These are phyloP conservation scores for Arrhamphus sclerolepis DNA, from an alignment of 2,797 vertebrate species.

Conservation along the genomic window DNA sequence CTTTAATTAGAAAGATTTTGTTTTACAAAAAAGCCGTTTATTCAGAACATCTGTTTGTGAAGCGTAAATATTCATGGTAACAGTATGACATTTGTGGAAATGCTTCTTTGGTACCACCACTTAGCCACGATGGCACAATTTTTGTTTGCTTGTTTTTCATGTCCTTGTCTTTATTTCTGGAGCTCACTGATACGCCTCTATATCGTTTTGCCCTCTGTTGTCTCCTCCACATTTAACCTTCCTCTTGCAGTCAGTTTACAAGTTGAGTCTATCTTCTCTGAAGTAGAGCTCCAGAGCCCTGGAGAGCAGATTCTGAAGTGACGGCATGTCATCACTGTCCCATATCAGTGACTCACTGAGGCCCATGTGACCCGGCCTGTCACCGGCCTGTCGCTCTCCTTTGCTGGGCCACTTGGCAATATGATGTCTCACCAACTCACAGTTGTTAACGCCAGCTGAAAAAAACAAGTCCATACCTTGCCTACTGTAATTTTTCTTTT, in stretches of 20 bases:
- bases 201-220: constrained; percentile 31
- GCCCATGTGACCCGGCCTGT: constrained; percentile 71
- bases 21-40: too few species aligned
- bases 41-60: too few species aligned
- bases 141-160: neutral
- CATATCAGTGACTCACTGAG: constrained; percentile 76
- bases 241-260: constrained; percentile 22
- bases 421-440: constrained; percentile 39
- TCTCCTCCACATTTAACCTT: constrained; percentile 40
- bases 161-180: constrained; percentile 16
- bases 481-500: constrained; percentile 4
- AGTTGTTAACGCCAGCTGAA: constrained; percentile 48
- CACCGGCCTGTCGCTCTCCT: constrained; percentile 69
- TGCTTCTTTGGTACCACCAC: neutral
- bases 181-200: neutral
- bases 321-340: constrained; percentile 74
- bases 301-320: constrained; percentile 67
- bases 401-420: constrained; percentile 53
- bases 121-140: constrained; percentile 3
- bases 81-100: too few species aligned
- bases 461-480: constrained; percentile 12
- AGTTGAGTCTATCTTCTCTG: constrained; percentile 36
- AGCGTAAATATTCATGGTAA: too few species aligned
- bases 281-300: constrained; percentile 57
- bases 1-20: too few species aligned